phyloP scores from a whole-genome alignment of 1,140 invertebrate genomes.

The Aphelinus atriplicis region DNA sequence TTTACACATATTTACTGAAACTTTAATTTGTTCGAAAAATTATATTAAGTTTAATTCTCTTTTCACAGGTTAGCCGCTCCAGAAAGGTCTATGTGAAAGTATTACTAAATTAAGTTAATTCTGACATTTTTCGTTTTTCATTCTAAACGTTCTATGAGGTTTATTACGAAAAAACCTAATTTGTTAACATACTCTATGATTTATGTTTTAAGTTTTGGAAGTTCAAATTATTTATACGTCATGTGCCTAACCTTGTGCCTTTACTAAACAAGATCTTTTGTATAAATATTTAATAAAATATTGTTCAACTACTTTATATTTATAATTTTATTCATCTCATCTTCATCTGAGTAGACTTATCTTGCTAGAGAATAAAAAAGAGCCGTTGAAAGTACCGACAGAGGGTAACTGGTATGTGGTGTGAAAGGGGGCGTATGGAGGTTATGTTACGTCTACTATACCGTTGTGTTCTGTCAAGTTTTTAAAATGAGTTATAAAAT shows the following conservation, averaged over 20 bases:
- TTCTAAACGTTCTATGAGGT: neutral
- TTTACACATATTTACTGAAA: too few relatives aligned
- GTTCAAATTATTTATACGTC: constrained; percentile 3
- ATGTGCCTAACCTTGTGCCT: constrained; percentile 31
- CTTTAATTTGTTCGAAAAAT: neutral
- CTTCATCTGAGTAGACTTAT: too few relatives aligned
- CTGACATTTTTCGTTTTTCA: constrained; percentile 16
- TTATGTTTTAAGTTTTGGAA: constrained; percentile 26
- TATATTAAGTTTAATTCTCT: neutral
- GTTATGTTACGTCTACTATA: too few relatives aligned
- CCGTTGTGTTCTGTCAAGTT: too few relatives aligned
- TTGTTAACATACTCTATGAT: constrained; percentile 26
- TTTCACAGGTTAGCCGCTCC: constrained; percentile 24
- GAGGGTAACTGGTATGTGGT: too few relatives aligned
- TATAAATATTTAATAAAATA: constrained; percentile 21
- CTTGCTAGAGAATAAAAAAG: too few relatives aligned
- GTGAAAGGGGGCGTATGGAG: too few relatives aligned
- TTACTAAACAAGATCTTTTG: neutral
- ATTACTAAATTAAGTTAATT: constrained; percentile 12
- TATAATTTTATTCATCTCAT: too few relatives aligned
- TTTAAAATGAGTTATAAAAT: too few relatives aligned
- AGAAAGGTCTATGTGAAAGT: constrained; percentile 25
- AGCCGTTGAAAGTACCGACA: too few relatives aligned
- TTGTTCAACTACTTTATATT: neutral
- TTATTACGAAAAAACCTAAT: constrained; percentile 17